phyloP scores from a whole-genome alignment of 2,113 vertebrate species.

The Caretta caretta region DNA sequence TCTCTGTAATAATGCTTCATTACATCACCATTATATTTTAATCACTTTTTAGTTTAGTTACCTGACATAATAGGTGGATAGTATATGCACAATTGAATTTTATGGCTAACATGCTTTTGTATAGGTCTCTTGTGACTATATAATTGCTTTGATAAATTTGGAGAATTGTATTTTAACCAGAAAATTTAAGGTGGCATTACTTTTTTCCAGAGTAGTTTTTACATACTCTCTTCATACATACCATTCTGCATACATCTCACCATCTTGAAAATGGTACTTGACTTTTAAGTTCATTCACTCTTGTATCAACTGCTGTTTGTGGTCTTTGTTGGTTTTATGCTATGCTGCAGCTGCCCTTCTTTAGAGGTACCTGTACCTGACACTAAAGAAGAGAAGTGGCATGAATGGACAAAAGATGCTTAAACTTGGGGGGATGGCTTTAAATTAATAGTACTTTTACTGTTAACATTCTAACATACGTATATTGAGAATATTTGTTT shows the following conservation, averaged over 20 bases:
- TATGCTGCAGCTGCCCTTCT: neutral
- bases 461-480: neutral
- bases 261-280: rapidly evolving
- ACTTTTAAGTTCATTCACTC: neutral
- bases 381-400: neutral
- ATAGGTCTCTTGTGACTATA: neutral
- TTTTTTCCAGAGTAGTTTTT: neutral
- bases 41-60: neutral
- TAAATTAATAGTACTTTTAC: neutral
- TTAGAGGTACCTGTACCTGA: rapidly evolving
- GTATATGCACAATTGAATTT: neutral
- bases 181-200: neutral
- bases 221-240: neutral
- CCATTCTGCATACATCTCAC: rapidly evolving
- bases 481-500: neutral
- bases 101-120: neutral
- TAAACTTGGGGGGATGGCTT: neutral
- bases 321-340: neutral
- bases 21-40: neutral
- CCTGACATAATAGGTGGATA: neutral
- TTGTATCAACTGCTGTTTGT: neutral
- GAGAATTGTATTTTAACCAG: neutral
- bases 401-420: neutral
- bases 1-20: neutral
- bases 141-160: neutral